Evolutionary conservation across 2,113 vertebrate genomes (phyloP), one percentile per base, ranked within the genome.

Genomic region (Pycnonotus jocosus): DNA sequence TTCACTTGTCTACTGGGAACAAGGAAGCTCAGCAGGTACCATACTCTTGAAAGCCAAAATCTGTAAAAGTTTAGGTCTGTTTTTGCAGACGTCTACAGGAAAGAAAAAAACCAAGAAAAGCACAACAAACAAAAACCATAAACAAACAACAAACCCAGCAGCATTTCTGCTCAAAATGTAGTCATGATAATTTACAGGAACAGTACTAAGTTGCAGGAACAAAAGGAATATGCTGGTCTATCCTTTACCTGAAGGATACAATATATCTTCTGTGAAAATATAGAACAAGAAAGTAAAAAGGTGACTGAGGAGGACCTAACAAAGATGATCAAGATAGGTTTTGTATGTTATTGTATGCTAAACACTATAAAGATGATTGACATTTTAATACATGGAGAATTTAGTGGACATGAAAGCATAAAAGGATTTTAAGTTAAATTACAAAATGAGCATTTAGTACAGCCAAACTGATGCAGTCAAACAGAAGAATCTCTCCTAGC

Each of bases 261-360:
- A 86, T 79, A 94, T 48, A 91, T 48, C 38, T n/a, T 88, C 91
- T 76, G 80, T 65, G 81, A 73, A 88, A 84, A 85, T 47, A 74
- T 35, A 90, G 66, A 92, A 92, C 18, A 80, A 92, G 42, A 86
- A 95, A 88, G 45, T 64, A 85, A 86, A 93, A 95, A 87, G 44
- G 8, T 74, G 25, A 96, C 81, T 64, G 37, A 97, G 38, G 42
- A 93, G 31, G 58, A 88, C 44, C 78, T 60, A 38, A 31, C 21
- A 76, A 57, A 16, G 20, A 17, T 10, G 27, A 69, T 35, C 33
- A 90, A 88, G 58, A 53, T 1, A 78, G 4, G 25, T 64, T 87
- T 40, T 86, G 31, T 83, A 51, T 1, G 23, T 37, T 37, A 45
- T 4, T 69, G 35, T 15, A 22, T 0, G 33, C 20, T 60, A 50